phyloP scores from a whole-genome alignment of 2,797 vertebrate genomes.

The Hyperoplus lanceolatus region DNA sequence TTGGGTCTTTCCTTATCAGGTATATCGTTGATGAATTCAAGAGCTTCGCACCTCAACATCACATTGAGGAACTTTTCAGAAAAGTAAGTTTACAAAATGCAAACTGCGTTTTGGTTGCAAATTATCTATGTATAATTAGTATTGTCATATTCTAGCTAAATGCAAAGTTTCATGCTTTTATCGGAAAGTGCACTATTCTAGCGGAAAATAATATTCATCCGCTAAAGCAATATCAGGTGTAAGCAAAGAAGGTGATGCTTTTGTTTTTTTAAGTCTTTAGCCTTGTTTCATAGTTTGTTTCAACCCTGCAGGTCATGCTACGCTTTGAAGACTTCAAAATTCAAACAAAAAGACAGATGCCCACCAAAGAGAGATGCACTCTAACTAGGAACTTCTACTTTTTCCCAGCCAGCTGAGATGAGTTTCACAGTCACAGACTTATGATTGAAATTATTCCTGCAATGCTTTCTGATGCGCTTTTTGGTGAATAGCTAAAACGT shows the following conservation, averaged over 20 bases:
- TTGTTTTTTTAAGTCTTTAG: not conserved
- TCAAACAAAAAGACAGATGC: constrained; percentile 65
- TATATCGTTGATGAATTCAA: constrained; percentile 61
- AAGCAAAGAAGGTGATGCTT: not conserved
- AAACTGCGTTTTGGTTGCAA: not conserved
- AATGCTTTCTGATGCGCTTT: not conserved
- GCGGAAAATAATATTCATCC: not conserved
- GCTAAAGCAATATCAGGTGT: not conserved
- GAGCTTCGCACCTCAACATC: constrained; percentile 10
- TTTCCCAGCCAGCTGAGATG: constrained; percentile 62
- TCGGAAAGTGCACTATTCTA: not conserved
- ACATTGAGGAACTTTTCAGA: constrained; percentile 79
- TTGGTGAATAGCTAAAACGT: not conserved
- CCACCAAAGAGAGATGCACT: constrained; percentile 74
- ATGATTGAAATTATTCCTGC: not conserved
- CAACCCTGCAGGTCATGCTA: constrained; percentile 67
- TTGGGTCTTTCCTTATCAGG: constrained; percentile 76
- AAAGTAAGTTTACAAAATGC: constrained; percentile 56
- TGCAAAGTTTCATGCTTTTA: too few species aligned
- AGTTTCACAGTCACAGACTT: not conserved
- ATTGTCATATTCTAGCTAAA: too few species aligned
- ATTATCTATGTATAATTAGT: not conserved
- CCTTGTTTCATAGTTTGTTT: constrained; percentile 22
- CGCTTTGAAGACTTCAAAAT: constrained; percentile 44
- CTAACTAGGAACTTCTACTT: constrained; percentile 74